Percentiles rank a stretch among this genome's conserved stretches.
phyloP scores from a whole-genome alignment of 2,888 invertebrate species.

The Boloria selene region DNA sequence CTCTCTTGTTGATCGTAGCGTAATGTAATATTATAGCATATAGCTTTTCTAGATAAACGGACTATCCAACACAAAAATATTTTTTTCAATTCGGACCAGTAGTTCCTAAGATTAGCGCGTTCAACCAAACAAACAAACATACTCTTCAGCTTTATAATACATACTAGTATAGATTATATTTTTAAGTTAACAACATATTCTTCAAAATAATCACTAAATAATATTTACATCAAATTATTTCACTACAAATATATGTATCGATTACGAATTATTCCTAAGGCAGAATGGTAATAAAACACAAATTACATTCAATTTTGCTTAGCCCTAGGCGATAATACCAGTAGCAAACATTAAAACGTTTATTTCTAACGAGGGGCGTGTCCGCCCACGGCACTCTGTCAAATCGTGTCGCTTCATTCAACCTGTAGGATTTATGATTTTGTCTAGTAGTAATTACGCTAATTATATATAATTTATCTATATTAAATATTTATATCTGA shows the following conservation, averaged over 20 bases:
- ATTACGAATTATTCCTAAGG: slow-evolving; percentile 14
- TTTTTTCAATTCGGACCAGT: too few relatives aligned
- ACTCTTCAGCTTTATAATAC: too few relatives aligned
- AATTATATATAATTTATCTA: not conserved
- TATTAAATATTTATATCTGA: not conserved
- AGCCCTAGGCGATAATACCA: slow-evolving; percentile 13
- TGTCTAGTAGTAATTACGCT: not conserved
- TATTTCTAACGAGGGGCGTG: slow-evolving; percentile 34
- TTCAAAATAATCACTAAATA: not conserved
- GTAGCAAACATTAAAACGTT: slow-evolving; percentile 24
- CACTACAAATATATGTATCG: not conserved
- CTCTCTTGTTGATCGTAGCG: too few relatives aligned
- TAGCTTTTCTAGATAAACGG: too few relatives aligned
- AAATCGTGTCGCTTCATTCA: slow-evolving; percentile 9
- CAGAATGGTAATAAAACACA: slow-evolving; percentile 13
- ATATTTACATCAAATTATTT: not conserved
- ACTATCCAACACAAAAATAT: too few relatives aligned
- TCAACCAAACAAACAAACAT: too few relatives aligned
- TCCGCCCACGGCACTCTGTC: slow-evolving; percentile 26
- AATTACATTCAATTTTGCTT: slow-evolving; percentile 16
- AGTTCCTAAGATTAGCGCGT: too few relatives aligned
- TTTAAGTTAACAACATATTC: too few relatives aligned
- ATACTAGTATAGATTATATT: too few relatives aligned
- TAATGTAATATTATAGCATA: too few relatives aligned
- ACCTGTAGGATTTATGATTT: slow-evolving; percentile 11